phyloP scores from a whole-genome alignment of 2,113 vertebrate species.

The Crotalus helleri region DNA sequence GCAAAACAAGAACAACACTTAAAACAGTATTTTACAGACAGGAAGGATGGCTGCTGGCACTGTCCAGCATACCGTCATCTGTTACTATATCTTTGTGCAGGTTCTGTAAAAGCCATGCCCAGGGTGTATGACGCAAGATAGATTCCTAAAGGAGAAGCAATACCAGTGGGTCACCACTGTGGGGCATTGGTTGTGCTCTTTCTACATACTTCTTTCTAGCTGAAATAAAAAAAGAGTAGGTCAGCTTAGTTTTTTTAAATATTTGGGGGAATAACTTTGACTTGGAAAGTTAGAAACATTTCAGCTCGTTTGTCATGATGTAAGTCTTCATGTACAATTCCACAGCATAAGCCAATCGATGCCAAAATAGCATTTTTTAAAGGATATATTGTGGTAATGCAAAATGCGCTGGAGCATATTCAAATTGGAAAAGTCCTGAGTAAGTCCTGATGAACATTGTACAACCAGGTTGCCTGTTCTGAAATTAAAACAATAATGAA shows the following conservation, averaged over 20 bases:
- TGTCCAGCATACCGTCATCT: background rate
- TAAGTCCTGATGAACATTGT: background rate
- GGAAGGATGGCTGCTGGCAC: background rate
- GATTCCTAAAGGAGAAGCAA: background rate
- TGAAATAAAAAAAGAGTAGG: background rate
- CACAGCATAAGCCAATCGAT: background rate
- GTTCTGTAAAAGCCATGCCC: background rate
- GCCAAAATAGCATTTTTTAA: background rate
- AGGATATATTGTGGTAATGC: background rate
- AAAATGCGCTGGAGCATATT: background rate
- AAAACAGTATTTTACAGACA: background rate
- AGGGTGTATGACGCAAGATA: background rate
- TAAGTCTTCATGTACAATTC: background rate
- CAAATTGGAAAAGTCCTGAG: background rate
- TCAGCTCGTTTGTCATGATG: background rate
- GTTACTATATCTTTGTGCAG: background rate
- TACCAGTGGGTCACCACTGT: background rate
- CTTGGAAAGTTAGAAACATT: background rate
- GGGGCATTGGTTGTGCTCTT: background rate
- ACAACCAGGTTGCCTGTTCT: background rate
- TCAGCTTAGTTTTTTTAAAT: background rate
- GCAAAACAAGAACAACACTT: background rate
- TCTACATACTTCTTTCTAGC: background rate
- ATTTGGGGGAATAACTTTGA: background rate
- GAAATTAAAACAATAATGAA: background rate